A percentile compares a stretch with the other conserved stretches of the same genome.
phyloP scores from a whole-genome alignment of 64 coral and sea anemone genomes.

The Orbicella faveolata region DNA sequence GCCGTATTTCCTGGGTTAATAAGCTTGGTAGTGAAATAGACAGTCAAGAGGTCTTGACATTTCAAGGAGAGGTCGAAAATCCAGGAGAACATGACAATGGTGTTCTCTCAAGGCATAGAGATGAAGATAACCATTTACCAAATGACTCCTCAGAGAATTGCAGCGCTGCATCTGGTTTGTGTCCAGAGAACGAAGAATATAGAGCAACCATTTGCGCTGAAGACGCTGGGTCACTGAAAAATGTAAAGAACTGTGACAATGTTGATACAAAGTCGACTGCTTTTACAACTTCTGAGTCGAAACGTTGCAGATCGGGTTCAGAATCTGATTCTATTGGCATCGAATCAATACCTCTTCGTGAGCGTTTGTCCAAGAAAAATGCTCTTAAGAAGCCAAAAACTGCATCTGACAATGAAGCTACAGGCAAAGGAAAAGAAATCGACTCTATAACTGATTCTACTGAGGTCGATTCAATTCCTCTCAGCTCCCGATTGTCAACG shows the following conservation, averaged over 20 bases:
- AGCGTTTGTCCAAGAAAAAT: background rate
- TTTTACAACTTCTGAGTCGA: background rate
- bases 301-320: conserved; percentile 5
- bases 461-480: too few relatives aligned
- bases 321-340: background rate
- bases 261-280: background rate
- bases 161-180: background rate
- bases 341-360: background rate
- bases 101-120: background rate
- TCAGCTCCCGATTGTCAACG: background rate
- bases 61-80: background rate
- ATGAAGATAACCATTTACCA: background rate
- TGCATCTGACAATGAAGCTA: too few relatives aligned
- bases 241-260: background rate
- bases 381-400: background rate
- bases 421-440: too few relatives aligned
- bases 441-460: too few relatives aligned
- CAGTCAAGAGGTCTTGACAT: background rate
- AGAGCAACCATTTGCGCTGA: background rate
- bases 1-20: background rate
- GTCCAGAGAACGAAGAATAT: background rate
- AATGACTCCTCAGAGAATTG: background rate
- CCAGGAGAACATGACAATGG: background rate
- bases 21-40: background rate
- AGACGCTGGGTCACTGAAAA: background rate